phyloP scores from a whole-genome alignment of 2,888 invertebrate genomes.

The Zaprionus bogoriensis region DNA sequence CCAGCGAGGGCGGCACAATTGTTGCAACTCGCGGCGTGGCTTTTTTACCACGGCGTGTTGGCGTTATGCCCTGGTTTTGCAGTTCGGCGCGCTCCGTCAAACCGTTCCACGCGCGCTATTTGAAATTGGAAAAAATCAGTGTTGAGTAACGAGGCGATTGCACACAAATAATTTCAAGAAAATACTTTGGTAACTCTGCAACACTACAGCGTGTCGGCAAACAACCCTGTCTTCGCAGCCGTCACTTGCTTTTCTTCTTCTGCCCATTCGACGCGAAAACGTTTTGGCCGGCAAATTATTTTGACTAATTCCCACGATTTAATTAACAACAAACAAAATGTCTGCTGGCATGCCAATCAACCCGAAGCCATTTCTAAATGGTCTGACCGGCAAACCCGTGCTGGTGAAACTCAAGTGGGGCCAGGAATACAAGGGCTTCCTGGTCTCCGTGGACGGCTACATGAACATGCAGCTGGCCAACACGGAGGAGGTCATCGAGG shows the following conservation, averaged over 20 bases:
- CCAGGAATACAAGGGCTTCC: constrained; percentile 98
- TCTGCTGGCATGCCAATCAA: constrained; percentile 97
- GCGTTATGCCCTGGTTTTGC: constrained; percentile 81
- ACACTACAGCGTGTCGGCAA: constrained; percentile 7
- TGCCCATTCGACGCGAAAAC: constrained; percentile 44
- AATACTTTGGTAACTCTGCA: not conserved
- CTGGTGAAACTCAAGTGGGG: constrained; percentile 99
- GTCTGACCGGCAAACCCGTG: constrained; percentile 98
- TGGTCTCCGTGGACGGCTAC: constrained; percentile 99
- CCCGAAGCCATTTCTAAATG: constrained; percentile 99
- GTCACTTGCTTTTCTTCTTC: constrained; percentile 27
- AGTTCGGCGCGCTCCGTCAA: constrained; percentile 84
- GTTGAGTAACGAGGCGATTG: not conserved
- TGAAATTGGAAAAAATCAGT: constrained; percentile 19
- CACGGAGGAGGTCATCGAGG: constrained; percentile 98
- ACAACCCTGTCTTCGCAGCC: constrained; percentile 14
- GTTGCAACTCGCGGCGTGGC: constrained; percentile 24
- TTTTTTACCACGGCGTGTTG: constrained; percentile 72
- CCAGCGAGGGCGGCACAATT: not conserved
- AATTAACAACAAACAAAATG: constrained; percentile 63
- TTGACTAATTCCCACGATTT: constrained; percentile 32
- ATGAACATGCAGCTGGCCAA: constrained; percentile 99
- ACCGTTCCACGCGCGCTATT: constrained; percentile 85
- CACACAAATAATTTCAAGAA: not conserved
- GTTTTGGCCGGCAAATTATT: constrained; percentile 52